Evolutionary conservation across 2,888 invertebrate genomes (phyloP).

Genomic region (Miltochrista miniata): DNA sequence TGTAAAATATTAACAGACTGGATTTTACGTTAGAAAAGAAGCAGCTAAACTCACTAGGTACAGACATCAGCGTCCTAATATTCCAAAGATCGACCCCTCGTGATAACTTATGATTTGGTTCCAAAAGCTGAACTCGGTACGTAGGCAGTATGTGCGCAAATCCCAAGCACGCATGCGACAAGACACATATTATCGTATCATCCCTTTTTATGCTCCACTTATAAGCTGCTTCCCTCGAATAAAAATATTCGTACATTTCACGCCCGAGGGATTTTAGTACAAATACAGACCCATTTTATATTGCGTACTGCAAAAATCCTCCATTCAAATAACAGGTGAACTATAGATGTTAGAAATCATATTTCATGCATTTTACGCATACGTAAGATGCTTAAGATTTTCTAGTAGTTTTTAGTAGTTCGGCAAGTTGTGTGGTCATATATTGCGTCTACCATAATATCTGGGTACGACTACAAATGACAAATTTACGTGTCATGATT

Average conservation of each 20-base stretch:
- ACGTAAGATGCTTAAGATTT: background rate
- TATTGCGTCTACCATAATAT: no score
- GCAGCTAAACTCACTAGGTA: no score
- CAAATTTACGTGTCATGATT: no score
- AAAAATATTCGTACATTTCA: conserved; percentile 34
- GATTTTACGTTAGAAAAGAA: no score
- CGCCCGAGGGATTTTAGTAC: conserved; percentile 25
- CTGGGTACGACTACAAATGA: no score
- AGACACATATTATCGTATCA: background rate
- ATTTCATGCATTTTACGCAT: background rate
- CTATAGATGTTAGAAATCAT: background rate
- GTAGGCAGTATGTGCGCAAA: conserved; percentile 26
- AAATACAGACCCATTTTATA: conserved; percentile 30
- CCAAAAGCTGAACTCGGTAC: conserved; percentile 10
- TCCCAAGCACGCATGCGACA: conserved; percentile 30
- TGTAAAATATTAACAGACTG: no score
- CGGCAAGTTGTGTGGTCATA: background rate
- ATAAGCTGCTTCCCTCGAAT: conserved; percentile 37
- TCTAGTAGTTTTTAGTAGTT: background rate
- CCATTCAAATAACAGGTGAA: conserved; percentile 12
- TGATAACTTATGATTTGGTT: conserved; percentile 19
- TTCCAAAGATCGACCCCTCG: background rate
- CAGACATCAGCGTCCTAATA: no score
- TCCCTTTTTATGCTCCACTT: background rate
- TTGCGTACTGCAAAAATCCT: conserved; percentile 19